Base-by-base conservation (phyloP, 92 coral and sea anemone genomes). In the Zoanthus gigantus region DNA sequence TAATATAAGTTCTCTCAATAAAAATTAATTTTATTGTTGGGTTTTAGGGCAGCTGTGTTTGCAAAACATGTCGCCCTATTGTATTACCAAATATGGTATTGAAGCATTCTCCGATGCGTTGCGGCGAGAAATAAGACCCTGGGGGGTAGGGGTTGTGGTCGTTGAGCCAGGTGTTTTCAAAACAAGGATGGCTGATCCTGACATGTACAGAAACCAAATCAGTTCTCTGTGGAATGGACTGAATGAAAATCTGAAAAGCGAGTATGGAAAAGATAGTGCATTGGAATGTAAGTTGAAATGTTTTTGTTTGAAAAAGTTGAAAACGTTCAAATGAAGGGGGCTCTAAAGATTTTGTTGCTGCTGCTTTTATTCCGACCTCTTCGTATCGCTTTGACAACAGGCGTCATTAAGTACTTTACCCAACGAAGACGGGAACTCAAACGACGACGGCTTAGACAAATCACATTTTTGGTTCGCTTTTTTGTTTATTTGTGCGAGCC, bases 81-180 rank as follows among this genome's bases (percentile, higher is more conserved):
- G 93, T 68, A 52, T 78, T 13, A 77, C 78, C 78, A 91, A 91
- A 74, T 91, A 81, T 91, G 93, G 85, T 15, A 90, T 91, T 17
- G 93, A 91, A 63, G 93, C 89, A 71, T 91, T 91, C 77, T 87
- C 91, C 2, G 93, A 91, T 71, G 93, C 91, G 10, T 48, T 91
- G 53, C 77, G 93, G 66, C 87, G 86, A 2, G 93, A 91, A 77
- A 45, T 91, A 85, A 30, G 58, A 23, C 76, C 68, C 44, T 88
- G 93, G 93, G 88, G 72, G 69, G 78, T 91, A 14, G 42, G 79
- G 48, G 87, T 87, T 10, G 74, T 54, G 28, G 75, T 88, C 13
- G 57, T 91, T 48, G 91, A 91, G 76, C 91, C 93, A 46, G 91
- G 91, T 13, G 90, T 83, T 77, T 88, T 82, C 79, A 83, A 82